These are phyloP conservation scores for Aphelenchoides fujianensis DNA, from an alignment of 1,140 invertebrate species.

Conservation along the genomic window DNA sequence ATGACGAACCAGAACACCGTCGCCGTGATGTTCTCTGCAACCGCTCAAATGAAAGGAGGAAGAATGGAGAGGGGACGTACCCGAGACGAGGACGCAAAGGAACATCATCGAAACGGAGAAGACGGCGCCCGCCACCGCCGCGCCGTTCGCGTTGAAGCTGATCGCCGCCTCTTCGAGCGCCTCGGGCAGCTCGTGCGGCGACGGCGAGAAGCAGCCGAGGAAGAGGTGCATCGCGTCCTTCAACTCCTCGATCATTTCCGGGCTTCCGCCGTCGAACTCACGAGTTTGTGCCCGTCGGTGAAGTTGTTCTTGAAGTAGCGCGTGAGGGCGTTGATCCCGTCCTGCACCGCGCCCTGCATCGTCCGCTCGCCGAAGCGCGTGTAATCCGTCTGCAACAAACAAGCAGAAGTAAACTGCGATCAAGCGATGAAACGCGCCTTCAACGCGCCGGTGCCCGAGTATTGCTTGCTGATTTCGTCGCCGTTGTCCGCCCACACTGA, in stretches of 20 bases:
- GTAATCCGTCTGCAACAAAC: constrained; percentile 57
- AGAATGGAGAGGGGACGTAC: constrained; percentile 23
- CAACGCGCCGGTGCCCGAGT: constrained; percentile 91
- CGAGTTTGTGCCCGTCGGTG: constrained; percentile 87
- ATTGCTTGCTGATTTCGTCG: constrained; percentile 85
- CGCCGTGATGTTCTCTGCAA: constrained; percentile 55
- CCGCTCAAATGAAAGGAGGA: not conserved
- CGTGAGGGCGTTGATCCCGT: constrained; percentile 83
- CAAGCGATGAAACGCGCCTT: constrained; percentile 83
- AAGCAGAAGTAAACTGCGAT: constrained; percentile 25
- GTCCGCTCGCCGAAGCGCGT: constrained; percentile 82
- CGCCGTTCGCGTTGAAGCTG: constrained; percentile 52
- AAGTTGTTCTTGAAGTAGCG: constrained; percentile 98
- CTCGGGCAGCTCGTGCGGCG: constrained; percentile 57
- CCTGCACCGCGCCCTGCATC: constrained; percentile 75
- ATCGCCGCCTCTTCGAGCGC: constrained; percentile 52
- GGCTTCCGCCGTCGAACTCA: constrained; percentile 34
- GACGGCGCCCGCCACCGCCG: constrained; percentile 48
- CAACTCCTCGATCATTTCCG: too few relatives aligned
- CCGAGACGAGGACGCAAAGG: constrained; percentile 55
- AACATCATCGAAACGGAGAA: constrained; percentile 57
- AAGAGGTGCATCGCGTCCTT: constrained; percentile 91
- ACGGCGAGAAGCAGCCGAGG: constrained; percentile 81
- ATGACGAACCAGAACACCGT: constrained; percentile 58
- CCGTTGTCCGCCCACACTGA: constrained; percentile 95